Evolutionary conservation across 2,888 invertebrate species (phyloP).

Genomic region (Caradrina clavipalpis): DNA sequence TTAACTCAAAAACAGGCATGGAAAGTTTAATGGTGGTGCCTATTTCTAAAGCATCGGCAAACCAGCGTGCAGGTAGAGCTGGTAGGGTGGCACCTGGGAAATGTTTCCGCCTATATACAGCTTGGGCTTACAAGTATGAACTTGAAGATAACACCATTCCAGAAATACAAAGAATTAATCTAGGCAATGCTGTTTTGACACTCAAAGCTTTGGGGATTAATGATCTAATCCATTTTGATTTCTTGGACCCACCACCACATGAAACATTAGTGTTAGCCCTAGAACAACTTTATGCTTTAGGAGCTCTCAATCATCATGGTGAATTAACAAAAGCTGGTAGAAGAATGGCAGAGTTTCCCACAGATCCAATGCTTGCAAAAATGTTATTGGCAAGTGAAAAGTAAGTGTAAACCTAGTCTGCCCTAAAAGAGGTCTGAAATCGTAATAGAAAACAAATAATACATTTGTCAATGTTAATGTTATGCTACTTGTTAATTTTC

Average conservation of each 20-base stretch:
- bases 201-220: constrained; percentile 99
- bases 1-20: constrained; percentile 99
- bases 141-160: constrained; percentile 99
- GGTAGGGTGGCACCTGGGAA: constrained; percentile 99
- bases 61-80: constrained; percentile 98
- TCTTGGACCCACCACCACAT: constrained; percentile 99
- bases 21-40: constrained; percentile 99
- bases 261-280: constrained; percentile 97
- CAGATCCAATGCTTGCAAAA: constrained; percentile 99
- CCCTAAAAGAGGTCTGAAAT: neutral
- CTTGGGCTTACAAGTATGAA: constrained; percentile 99
- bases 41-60: constrained; percentile 99
- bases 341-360: constrained; percentile 99
- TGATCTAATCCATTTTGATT: constrained; percentile 99
- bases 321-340: constrained; percentile 99
- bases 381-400: constrained; percentile 99
- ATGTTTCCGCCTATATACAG: constrained; percentile 99
- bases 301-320: constrained; percentile 99
- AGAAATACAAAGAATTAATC: constrained; percentile 99
- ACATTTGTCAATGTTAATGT: too few relatives aligned
- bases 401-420: constrained; percentile 86
- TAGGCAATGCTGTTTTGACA: constrained; percentile 99
- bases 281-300: constrained; percentile 99
- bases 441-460: neutral
- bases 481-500: too few relatives aligned